A percentile compares a stretch with the other conserved stretches of the same genome.
Conservation (phyloP, 2,797 vertebrate species). For the Enteromius anoplus region DNA sequence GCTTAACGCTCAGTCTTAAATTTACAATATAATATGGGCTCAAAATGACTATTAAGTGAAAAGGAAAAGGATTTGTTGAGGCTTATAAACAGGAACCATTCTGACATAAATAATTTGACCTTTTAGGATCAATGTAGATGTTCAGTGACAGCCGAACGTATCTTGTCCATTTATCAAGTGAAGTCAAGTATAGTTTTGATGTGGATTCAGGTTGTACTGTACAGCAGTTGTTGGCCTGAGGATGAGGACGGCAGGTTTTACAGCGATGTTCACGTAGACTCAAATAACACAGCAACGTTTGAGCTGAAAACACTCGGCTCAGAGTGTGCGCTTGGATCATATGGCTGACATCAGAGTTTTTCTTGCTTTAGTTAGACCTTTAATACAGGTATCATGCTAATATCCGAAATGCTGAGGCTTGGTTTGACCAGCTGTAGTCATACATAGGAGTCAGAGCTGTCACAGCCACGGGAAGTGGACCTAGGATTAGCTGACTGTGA, state of each 20-base stretch:
- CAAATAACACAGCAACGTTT: background rate
- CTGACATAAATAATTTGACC: slow-evolving; percentile 24
- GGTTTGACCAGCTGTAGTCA: slow-evolving; percentile 11
- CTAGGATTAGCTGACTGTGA: background rate
- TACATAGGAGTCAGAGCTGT: slow-evolving; percentile 26
- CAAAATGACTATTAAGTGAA: background rate
- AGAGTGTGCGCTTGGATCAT: slow-evolving; percentile 16
- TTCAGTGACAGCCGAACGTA: background rate
- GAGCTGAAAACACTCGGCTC: background rate
- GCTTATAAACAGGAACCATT: background rate
- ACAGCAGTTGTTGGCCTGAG: background rate
- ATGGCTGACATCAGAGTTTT: slow-evolving; percentile 15
- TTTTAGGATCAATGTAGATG: background rate
- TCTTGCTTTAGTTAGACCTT: slow-evolving; percentile 27
- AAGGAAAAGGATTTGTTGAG: background rate
- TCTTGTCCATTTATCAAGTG: background rate
- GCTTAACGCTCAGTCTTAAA: background rate
- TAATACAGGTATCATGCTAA: slow-evolving; percentile 23
- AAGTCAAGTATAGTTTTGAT: background rate
- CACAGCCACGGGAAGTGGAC: slow-evolving; percentile 1
- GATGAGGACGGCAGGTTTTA: slow-evolving; percentile 4
- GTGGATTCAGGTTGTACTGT: background rate
- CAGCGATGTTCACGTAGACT: background rate
- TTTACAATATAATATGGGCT: background rate
- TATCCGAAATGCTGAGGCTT: slow-evolving; percentile 26